These are phyloP conservation scores for Diaphora mendica DNA, from an alignment of 2,888 invertebrate species.

Conservation along the genomic window DNA sequence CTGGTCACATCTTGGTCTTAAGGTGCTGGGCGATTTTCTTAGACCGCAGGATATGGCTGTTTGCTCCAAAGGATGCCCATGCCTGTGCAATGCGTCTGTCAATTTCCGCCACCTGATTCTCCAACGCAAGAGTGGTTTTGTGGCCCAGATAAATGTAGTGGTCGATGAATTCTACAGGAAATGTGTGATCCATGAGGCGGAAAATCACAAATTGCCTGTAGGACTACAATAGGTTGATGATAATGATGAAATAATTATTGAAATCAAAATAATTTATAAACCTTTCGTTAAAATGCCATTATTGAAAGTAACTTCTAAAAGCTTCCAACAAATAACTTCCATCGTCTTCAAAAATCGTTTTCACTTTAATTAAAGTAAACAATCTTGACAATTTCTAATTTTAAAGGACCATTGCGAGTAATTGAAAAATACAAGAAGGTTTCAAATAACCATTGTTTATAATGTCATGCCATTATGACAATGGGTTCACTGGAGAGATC, in stretches of 20 bases:
- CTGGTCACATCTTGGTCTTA: no score
- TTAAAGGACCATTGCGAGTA: not conserved
- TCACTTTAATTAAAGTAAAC: constrained; percentile 3
- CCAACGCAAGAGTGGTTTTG: no score
- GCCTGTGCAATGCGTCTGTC: no score
- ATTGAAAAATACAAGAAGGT: constrained; percentile 3
- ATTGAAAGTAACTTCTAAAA: not conserved
- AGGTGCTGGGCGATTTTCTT: no score
- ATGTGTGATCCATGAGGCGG: no score
- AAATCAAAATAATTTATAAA: not conserved
- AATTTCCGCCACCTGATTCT: no score
- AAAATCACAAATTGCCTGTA: no score
- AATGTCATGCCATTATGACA: not conserved
- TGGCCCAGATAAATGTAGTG: no score
- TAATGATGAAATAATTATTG: not conserved
- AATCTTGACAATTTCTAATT: not conserved
- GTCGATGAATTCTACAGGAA: no score
- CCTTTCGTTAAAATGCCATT: not conserved
- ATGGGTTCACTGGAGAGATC: not conserved
- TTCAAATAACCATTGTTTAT: constrained; percentile 2
- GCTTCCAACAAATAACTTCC: not conserved
- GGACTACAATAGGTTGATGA: no score
- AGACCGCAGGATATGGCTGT: no score
- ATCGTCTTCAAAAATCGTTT: constrained; percentile 1
- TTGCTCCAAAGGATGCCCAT: no score